phyloP scores from a whole-genome alignment of 2,888 invertebrate species.

The Fissipunctia ypsillon region DNA sequence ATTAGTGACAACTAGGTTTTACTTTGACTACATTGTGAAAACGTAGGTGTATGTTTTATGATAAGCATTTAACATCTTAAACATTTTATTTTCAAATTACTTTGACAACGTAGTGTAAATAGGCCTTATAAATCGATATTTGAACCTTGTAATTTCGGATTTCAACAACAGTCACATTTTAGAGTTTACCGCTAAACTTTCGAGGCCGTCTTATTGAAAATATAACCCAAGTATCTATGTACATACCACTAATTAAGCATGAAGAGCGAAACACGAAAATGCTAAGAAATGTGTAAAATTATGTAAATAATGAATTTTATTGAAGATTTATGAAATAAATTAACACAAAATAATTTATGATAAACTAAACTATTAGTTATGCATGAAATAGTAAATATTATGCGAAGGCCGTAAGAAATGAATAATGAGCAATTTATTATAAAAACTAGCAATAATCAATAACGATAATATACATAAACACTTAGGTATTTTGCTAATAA shows the following conservation, averaged over 20 bases:
- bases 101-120: background rate
- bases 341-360: conserved; percentile 12
- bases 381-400: conserved; percentile 29
- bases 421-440: conserved; percentile 50
- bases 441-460: conserved; percentile 17
- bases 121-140: background rate
- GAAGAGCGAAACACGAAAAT: background rate
- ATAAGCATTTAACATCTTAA: background rate
- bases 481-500: conserved; percentile 24
- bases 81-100: conserved; percentile 1
- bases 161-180: conserved; percentile 8
- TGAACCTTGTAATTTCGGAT: background rate
- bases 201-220: background rate
- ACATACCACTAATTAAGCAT: background rate
- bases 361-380: conserved; percentile 16
- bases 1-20: conserved; percentile 3
- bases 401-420: conserved; percentile 42
- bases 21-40: background rate
- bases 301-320: background rate
- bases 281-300: conserved; percentile 3
- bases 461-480: conserved; percentile 43
- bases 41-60: background rate
- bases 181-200: background rate
- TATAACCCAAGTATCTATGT: conserved; percentile 28
- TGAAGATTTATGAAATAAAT: conserved; percentile 8